These are phyloP conservation scores for Glareola pratincola DNA, from an alignment of 2,113 vertebrate species.

Conservation along the genomic window DNA sequence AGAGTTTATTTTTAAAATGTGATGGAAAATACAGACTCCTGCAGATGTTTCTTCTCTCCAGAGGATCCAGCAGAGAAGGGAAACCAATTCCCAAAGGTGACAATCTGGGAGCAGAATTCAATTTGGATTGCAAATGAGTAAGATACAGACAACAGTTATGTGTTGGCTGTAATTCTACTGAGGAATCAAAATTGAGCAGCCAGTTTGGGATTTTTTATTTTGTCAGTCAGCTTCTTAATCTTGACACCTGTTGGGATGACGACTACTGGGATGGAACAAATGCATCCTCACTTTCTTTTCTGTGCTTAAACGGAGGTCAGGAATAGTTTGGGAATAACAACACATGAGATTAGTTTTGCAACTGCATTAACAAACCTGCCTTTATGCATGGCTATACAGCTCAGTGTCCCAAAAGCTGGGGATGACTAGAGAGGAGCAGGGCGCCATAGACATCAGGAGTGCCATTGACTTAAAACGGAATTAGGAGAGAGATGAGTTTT, in stretches of 20 bases:
- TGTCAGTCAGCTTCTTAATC: neutral
- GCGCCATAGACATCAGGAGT: neutral
- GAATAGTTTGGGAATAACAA: neutral
- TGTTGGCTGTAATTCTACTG: neutral
- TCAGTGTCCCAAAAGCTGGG: neutral
- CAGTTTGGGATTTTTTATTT: neutral
- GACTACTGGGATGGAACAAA: neutral
- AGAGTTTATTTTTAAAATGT: neutral
- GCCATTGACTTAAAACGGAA: neutral
- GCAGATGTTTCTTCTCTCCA: neutral
- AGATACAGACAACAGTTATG: neutral
- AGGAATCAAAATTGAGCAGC: neutral
- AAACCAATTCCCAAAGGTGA: neutral
- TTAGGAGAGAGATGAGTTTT: neutral
- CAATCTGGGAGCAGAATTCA: neutral
- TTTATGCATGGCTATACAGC: accelerated
- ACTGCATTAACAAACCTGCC: neutral
- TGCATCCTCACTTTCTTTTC: neutral
- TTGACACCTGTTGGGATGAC: neutral
- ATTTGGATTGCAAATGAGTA: neutral
- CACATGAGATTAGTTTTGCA: neutral
- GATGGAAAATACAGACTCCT: neutral
- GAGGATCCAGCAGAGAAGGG: neutral
- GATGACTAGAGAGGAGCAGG: neutral
- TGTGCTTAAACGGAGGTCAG: neutral